Percentiles rank a stretch among this genome's conserved stretches.
Evolutionary conservation across 2,797 vertebrate genomes (phyloP).

Genomic region (Sebastes matsubarae): DNA sequence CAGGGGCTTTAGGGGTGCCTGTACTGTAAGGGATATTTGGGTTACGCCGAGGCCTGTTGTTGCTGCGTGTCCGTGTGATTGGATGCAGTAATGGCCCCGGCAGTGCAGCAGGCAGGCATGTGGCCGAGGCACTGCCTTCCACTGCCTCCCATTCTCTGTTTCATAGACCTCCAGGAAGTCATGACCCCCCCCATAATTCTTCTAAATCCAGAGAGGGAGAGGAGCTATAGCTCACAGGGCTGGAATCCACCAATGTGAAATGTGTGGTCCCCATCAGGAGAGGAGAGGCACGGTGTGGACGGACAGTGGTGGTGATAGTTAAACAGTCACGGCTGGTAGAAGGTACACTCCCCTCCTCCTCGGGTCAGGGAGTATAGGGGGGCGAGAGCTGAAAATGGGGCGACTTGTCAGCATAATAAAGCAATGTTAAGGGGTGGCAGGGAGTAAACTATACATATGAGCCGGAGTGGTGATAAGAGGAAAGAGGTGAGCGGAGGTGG

Average conservation of each 20-base stretch:
- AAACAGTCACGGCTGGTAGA: conserved; percentile 65
- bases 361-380: conserved; percentile 51
- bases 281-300: conserved; percentile 20
- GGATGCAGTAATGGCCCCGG: conserved; percentile 71
- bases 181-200: conserved; percentile 75
- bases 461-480: not conserved
- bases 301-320: conserved; percentile 48
- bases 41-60: conserved; percentile 66
- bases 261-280: conserved; percentile 58
- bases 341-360: conserved; percentile 52
- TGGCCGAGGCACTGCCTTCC: conserved; percentile 51
- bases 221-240: conserved; percentile 63
- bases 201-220: conserved; percentile 50
- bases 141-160: conserved; percentile 66
- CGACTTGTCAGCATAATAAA: conserved; percentile 30
- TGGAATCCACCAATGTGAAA: conserved; percentile 69
- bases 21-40: conserved; percentile 78
- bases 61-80: conserved; percentile 53
- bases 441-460: conserved; percentile 3
- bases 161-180: conserved; percentile 76
- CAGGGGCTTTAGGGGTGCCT: conserved; percentile 71
- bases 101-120: conserved; percentile 63
- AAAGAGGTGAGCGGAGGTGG: not conserved
- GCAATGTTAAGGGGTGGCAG: conserved; percentile 9
- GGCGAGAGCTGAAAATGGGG: conserved; percentile 36